Conservation (phyloP, 2,113 vertebrate species). For the Zosterops japonicus region DNA sequence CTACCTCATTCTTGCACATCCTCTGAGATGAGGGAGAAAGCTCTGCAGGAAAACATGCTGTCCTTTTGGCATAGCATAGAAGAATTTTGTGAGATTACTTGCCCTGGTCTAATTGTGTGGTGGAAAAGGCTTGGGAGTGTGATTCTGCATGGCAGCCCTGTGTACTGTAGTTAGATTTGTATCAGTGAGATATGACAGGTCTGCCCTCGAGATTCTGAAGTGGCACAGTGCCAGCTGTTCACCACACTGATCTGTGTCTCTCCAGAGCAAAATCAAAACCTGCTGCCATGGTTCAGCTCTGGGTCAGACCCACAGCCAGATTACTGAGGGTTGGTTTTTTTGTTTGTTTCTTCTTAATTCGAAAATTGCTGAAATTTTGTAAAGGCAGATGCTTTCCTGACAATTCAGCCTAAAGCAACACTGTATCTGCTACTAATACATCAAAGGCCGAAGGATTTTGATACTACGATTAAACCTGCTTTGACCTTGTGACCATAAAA, state of each 20-base stretch:
- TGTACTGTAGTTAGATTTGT: background rate
- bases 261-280: constrained; percentile 58
- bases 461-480: background rate
- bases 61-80: background rate
- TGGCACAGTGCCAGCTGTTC: constrained; percentile 42
- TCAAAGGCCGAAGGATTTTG: background rate
- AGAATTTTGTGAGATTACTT: background rate
- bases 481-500: background rate
- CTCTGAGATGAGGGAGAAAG: background rate
- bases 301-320: constrained; percentile 34
- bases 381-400: background rate
- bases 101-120: background rate
- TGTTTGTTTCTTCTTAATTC: background rate
- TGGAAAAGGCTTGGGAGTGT: background rate
- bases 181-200: constrained; percentile 34
- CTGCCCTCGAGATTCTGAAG: constrained; percentile 48
- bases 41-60: background rate
- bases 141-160: background rate
- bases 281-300: constrained; percentile 52
- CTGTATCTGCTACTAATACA: background rate
- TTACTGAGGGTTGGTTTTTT: background rate
- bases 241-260: constrained; percentile 37
- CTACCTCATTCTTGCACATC: background rate
- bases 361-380: background rate
- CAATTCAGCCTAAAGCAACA: background rate